Evolutionary conservation across 1,140 invertebrate genomes (phyloP).

Genomic region (Drosophila truncata): DNA sequence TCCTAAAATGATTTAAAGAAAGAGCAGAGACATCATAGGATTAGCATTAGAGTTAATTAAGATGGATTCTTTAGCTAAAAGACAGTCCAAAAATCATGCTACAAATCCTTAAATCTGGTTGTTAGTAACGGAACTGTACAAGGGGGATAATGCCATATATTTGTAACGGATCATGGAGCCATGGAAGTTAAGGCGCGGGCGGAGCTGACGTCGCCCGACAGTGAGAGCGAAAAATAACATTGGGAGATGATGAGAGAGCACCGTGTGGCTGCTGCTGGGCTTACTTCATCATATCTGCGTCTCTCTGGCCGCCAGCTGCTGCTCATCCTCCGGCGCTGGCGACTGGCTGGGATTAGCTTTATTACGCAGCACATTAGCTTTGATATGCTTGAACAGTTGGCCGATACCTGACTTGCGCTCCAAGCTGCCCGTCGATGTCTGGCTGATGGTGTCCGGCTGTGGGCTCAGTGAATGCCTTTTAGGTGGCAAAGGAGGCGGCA

Average conservation of each 20-base stretch:
- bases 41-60: background rate
- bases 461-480: constrained; percentile 47
- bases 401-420: constrained; percentile 75
- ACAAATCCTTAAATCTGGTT: constrained; percentile 42
- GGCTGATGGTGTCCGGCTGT: constrained; percentile 57
- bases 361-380: constrained; percentile 74
- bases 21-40: constrained; percentile 4
- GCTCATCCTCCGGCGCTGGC: constrained; percentile 33
- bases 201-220: constrained; percentile 43
- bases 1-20: constrained; percentile 75
- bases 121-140: constrained; percentile 73
- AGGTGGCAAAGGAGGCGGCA: constrained; percentile 58
- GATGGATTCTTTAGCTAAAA: too few species aligned
- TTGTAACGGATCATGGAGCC: constrained; percentile 19
- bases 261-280: constrained; percentile 35
- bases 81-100: constrained; percentile 58
- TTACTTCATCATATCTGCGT: constrained; percentile 77
- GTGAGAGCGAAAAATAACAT: constrained; percentile 49
- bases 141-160: constrained; percentile 20
- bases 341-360: constrained; percentile 56
- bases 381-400: constrained; percentile 72
- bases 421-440: constrained; percentile 39
- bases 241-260: constrained; percentile 51
- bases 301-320: constrained; percentile 54
- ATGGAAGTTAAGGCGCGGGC: constrained; percentile 41